A percentile compares a stretch with the other conserved stretches of the same genome.
Conservation (phyloP, 2,113 vertebrate species). For the Carlito syrichta region DNA sequence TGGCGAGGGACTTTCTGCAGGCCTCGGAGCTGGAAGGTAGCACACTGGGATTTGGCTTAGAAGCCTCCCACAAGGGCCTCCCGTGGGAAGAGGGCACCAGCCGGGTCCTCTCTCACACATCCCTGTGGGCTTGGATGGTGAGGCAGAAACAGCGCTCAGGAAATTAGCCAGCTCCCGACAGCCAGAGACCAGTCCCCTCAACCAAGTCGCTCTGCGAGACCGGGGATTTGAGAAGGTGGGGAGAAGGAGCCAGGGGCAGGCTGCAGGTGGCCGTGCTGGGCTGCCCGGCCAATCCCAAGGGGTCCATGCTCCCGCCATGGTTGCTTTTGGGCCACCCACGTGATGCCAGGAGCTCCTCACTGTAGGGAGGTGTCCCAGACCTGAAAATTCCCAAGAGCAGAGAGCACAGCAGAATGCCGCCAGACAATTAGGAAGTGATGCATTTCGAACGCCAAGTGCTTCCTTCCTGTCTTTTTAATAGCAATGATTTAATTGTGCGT, state of each 20-base stretch:
- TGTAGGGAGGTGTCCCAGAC: no score
- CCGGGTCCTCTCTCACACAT: neutral
- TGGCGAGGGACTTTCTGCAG: fast-evolving
- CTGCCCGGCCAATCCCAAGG: neutral
- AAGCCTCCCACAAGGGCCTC: fast-evolving
- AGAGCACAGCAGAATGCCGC: neutral
- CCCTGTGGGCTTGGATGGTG: neutral
- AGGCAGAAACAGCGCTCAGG: fast-evolving
- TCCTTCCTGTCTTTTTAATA: neutral
- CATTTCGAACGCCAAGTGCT: neutral
- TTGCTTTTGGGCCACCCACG: neutral
- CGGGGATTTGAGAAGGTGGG: neutral
- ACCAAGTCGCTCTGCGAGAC: neutral
- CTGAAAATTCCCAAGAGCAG: fast-evolving
- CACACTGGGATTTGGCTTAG: fast-evolving
- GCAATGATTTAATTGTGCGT: neutral
- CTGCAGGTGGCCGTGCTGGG: fast-evolving
- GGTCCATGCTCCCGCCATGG: no score
- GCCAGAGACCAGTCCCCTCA: neutral
- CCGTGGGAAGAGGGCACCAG: neutral
- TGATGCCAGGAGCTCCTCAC: no score
- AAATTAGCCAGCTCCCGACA: neutral
- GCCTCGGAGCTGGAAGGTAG: neutral
- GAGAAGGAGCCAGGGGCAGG: neutral
- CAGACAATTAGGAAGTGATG: neutral